Percentiles rank a stretch among this genome's conserved stretches.
Evolutionary conservation across 2,113 vertebrate species (phyloP).

Genomic region (Sander vitreus): DNA sequence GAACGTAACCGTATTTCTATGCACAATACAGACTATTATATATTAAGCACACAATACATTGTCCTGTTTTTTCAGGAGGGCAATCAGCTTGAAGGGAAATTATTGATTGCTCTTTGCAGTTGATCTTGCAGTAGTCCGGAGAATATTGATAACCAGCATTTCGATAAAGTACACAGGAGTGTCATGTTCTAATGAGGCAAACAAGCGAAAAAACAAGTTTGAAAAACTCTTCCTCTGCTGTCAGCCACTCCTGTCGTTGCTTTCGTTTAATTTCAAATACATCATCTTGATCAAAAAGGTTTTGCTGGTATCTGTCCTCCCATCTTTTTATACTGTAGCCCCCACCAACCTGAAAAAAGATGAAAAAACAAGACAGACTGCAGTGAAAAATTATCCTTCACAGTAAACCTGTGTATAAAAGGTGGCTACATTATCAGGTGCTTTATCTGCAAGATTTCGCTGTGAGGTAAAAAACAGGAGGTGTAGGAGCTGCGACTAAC

Average conservation of each 20-base stretch:
- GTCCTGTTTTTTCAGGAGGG: slow-evolving; percentile 58
- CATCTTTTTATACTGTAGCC: slow-evolving; percentile 18
- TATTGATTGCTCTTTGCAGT: slow-evolving; percentile 53
- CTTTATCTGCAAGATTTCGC: slow-evolving; percentile 6
- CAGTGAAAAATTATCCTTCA: slow-evolving; percentile 18
- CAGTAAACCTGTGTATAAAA: not conserved
- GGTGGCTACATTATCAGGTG: not conserved
- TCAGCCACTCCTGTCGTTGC: slow-evolving; percentile 33
- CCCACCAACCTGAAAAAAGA: slow-evolving; percentile 25
- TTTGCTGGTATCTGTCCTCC: slow-evolving; percentile 67
- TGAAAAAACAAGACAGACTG: not conserved
- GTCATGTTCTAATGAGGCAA: slow-evolving; percentile 60
- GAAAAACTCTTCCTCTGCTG: slow-evolving; percentile 41
- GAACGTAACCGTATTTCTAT: slow-evolving; percentile 56
- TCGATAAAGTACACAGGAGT: slow-evolving; percentile 51
- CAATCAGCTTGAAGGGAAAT: slow-evolving; percentile 43
- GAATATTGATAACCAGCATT: slow-evolving; percentile 61
- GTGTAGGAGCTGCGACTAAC: not conserved
- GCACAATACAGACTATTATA: slow-evolving; percentile 70
- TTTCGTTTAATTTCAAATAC: slow-evolving; percentile 49
- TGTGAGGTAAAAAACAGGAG: not conserved
- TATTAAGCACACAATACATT: slow-evolving; percentile 64
- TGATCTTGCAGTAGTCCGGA: slow-evolving; percentile 47
- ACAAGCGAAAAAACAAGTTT: slow-evolving; percentile 60
- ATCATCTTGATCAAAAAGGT: slow-evolving; percentile 57